Conservation (phyloP, 2,888 invertebrate genomes). For the Limnephilus rhombicus region DNA sequence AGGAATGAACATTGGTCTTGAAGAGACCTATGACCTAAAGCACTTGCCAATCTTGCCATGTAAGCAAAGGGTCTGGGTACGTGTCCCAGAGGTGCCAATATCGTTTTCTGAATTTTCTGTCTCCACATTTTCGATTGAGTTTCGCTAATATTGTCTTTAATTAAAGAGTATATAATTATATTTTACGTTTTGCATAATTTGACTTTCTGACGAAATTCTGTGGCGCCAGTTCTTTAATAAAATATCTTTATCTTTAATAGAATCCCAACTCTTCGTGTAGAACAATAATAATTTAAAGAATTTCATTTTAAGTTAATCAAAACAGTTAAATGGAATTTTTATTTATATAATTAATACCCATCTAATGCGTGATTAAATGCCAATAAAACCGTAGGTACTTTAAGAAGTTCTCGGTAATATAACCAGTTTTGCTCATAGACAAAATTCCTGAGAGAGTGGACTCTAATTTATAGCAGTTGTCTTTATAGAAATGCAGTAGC, state of each 20-base stretch:
- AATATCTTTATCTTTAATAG: background rate
- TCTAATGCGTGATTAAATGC: background rate
- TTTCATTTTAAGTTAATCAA: background rate
- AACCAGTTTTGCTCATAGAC: background rate
- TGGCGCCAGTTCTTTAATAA: background rate
- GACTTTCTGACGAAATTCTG: background rate
- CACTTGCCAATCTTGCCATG: too few relatives aligned
- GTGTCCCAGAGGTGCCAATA: too few relatives aligned
- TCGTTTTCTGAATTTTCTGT: too few relatives aligned
- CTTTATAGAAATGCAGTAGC: slow-evolving; percentile 55
- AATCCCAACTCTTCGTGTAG: background rate
- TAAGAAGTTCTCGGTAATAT: background rate
- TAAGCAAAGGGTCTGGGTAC: too few relatives aligned
- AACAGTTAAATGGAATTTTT: background rate
- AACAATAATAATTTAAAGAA: background rate
- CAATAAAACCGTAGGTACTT: background rate
- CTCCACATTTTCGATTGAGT: too few relatives aligned
- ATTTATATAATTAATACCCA: background rate
- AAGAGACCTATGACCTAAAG: too few relatives aligned
- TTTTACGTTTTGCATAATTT: background rate
- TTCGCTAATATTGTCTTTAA: too few relatives aligned
- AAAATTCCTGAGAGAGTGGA: slow-evolving; percentile 25
- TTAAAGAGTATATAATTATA: too few relatives aligned
- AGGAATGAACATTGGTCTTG: too few relatives aligned
- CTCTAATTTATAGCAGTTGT: slow-evolving; percentile 3